Base-by-base conservation (phyloP, 2,888 invertebrate species). In the Caenorhabditis angaria region DNA sequence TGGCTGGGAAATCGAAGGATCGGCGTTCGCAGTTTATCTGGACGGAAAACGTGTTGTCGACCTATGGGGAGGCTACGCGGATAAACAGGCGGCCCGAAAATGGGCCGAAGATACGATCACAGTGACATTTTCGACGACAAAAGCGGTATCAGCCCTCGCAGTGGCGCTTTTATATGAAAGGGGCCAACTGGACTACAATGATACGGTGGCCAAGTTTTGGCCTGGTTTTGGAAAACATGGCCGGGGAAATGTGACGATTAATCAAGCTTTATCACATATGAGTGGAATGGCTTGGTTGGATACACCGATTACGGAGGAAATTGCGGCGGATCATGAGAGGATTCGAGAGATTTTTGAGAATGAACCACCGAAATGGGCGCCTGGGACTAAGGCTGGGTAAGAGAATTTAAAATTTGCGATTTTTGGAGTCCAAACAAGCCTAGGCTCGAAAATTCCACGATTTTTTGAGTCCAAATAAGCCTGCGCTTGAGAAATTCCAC, bases 1-100 rank as follows among this genome's bases (percentile, higher is more conserved):
- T 35, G 82, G 79, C n/a, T 82, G 82, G 82, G 82, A 82, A 61
- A 63, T 69, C 51, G 80, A 73, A 61, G 82, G 82, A 22, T 77
- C 82, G 0, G 76, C 80, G 1, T 75, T 82, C 22, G 69, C 75
- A 5, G 78, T 80, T 0, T 80, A 63, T 48, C 54, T 78, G 8
- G 70, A 80, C 35, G 82, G 82, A 25, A 68, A 79, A 72, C 80
- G 77, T 53, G 82, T 82, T 2, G 79, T 81, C 10, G 81, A 82
- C 61, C 35, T 82, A 20, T 82, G 81, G 81, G 82, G 82, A 29
- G 82, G 82, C 32, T 81, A 78, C 56, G 79, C 81, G 0, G 81
- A 82, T 48, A 74, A 75, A 54, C 68, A 71, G 56, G 75, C 78
- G 2, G 68, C 70, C 4, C 58, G 82, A 1, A 72, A 76, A 56